Evolutionary conservation across 2,888 invertebrate genomes (phyloP).

Genomic region (Drosophila nigricruria): DNA sequence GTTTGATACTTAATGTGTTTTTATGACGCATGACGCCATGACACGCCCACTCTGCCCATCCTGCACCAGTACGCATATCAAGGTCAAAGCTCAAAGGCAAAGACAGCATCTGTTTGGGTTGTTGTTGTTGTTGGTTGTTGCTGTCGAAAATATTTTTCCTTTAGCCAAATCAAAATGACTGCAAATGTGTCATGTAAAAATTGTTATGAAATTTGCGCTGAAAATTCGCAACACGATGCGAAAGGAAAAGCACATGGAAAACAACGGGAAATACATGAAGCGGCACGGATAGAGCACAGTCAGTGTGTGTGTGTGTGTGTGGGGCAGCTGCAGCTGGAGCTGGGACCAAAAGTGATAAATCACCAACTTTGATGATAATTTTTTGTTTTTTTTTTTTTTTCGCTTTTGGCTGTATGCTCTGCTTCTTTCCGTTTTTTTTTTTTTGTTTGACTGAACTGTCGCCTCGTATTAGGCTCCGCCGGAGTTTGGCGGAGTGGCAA

Average conservation of each 20-base stretch:
- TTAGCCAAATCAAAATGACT: conserved; percentile 70
- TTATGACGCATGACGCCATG: conserved; percentile 72
- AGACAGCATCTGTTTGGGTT: conserved; percentile 44
- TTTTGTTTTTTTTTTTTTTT: conserved; percentile 37
- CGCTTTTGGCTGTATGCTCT: neutral
- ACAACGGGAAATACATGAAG: conserved; percentile 14
- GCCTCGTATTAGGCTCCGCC: conserved; percentile 36
- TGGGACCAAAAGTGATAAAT: conserved; percentile 69
- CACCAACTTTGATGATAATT: conserved; percentile 74
- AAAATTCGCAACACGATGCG: conserved; percentile 46
- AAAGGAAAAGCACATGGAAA: conserved; percentile 17
- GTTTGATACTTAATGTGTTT: conserved; percentile 73
- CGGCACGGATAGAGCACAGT: neutral
- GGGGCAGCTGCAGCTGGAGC: conserved; percentile 14
- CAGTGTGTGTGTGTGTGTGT: neutral
- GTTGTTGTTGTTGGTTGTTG: conserved; percentile 8
- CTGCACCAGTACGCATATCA: too few species aligned
- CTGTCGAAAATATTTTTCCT: conserved; percentile 24
- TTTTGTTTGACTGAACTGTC: conserved; percentile 13
- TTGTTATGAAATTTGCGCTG: conserved; percentile 65
- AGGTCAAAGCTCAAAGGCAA: conserved; percentile 73
- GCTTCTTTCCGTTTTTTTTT: neutral
- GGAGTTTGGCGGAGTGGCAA: conserved; percentile 50
- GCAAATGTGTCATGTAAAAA: conserved; percentile 72
- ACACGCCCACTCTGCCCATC: conserved; percentile 31